Base-by-base conservation (phyloP, 2,888 invertebrate species). In the Lasioglossum oenotherae region DNA sequence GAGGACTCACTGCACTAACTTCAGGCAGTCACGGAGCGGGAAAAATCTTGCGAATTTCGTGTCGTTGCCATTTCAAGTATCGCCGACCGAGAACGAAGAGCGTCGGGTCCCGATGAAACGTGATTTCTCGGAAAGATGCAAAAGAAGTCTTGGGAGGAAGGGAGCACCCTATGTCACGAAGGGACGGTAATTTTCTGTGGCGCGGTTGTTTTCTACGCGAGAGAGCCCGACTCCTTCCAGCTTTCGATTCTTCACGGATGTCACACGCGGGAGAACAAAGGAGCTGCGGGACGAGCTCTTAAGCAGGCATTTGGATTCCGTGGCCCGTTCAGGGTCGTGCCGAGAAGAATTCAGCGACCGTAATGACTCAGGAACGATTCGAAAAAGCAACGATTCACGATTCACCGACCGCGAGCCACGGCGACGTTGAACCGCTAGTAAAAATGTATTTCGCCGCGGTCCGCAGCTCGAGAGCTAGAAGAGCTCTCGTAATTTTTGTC, bases 401-500 rank as follows among this genome's bases (percentile, higher is more conserved):
- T 31, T 31, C 44, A 14, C 16, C 79, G 44, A 69, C 69, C 44
- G 72, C 64, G 64, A 44, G 44, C 31, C 12, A 31, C 64, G 64
- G 16, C 64, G 64, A 19, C 64, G 64, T 19, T 16, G 64, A 64
- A 12, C 38, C 3, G 74, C 23, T 46, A 46, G 49, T 46, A 74
- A 84, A 84, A 81, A 81, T 77, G 23, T 44, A 23, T 67, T 19
- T 71, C 31, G 27, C 67, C 23, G 35, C 35, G 35, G 8, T 27
- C 35, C 67, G 85, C 82, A 4, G 35, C 71, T 4, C 67, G 19
- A 44, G 44, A 35, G 35, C 69, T 69, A 76, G 85, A 85, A 79
- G 84, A 89, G 23, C 85, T 91, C 87, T 87, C 88, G 85, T 81
- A 82, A 89, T 92, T 91, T 89, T 90, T 91, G 86, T 87, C 53